phyloP scores from a whole-genome alignment of 2,888 invertebrate genomes.

The Eristalis pertinax region DNA sequence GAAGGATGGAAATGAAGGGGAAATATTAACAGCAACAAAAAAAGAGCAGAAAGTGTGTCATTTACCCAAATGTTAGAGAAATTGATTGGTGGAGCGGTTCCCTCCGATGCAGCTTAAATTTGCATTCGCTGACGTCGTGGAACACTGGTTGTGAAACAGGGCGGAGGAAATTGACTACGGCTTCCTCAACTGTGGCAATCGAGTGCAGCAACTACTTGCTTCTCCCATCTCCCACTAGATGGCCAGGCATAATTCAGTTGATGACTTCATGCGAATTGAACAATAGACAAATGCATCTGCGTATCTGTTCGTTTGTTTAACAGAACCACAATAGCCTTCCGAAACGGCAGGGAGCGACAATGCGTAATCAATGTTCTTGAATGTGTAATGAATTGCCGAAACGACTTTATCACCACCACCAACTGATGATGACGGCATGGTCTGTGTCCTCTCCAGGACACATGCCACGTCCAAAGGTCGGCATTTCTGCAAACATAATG shows the following conservation, averaged over 20 bases:
- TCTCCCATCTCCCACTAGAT: neutral
- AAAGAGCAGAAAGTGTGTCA: no score
- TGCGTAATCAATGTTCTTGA: conserved; percentile 24
- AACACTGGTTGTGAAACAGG: no score
- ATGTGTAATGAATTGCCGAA: conserved; percentile 47
- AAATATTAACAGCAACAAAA: neutral
- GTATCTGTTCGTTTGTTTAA: conserved; percentile 25
- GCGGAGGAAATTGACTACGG: no score
- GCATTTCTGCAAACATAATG: conserved; percentile 53
- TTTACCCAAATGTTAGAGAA: no score
- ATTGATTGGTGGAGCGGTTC: no score
- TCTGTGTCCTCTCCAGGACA: conserved; percentile 30
- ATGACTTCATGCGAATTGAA: neutral
- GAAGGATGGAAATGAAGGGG: neutral
- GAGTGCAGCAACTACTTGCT: neutral
- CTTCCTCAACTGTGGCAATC: neutral
- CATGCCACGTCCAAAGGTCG: conserved; percentile 52
- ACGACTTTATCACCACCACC: conserved; percentile 32
- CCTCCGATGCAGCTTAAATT: no score
- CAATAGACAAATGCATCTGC: neutral
- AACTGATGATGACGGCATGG: conserved; percentile 4
- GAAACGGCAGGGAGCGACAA: conserved; percentile 18
- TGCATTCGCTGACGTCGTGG: no score
- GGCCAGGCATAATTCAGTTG: neutral
- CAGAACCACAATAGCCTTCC: conserved; percentile 22